A percentile compares a stretch with the other conserved stretches of the same genome.
These are phyloP conservation scores for Cassiopea andromeda DNA, from an alignment of 30 jellyfish, hydroid and myxozoan species.

Conservation along the genomic window DNA sequence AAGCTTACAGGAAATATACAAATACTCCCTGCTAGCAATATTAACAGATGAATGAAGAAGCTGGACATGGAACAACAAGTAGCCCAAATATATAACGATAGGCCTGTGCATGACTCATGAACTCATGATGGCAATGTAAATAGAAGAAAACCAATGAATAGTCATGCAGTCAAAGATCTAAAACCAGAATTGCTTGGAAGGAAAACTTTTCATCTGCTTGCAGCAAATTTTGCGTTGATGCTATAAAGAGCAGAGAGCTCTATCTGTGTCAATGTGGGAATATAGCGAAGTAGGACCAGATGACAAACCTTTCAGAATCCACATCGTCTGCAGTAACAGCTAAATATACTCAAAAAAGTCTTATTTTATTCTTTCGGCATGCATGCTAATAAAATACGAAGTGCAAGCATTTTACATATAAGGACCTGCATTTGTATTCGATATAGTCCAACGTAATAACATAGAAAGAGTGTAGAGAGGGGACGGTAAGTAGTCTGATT, in stretches of 20 bases:
- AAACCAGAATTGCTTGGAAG: not conserved
- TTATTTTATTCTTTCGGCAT: not conserved
- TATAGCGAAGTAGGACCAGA: not conserved
- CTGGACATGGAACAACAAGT: too few relatives aligned
- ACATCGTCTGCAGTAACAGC: not conserved
- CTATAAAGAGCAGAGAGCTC: not conserved
- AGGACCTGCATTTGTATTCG: not conserved
- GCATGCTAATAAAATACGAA: not conserved
- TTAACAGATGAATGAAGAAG: too few relatives aligned
- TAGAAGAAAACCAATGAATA: not conserved
- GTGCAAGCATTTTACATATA: not conserved
- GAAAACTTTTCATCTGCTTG: not conserved
- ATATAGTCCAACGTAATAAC: not conserved
- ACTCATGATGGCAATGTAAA: not conserved
- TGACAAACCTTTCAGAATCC: not conserved
- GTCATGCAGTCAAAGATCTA: not conserved
- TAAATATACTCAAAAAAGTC: not conserved
- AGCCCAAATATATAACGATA: too few relatives aligned
- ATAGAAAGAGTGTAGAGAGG: not conserved
- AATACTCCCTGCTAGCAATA: too few relatives aligned
- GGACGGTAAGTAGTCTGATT: not conserved
- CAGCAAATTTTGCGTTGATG: not conserved
- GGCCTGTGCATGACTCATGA: too few relatives aligned
- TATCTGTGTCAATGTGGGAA: not conserved
- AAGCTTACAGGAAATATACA: too few relatives aligned